phyloP scores from a whole-genome alignment of 2,888 invertebrate genomes.

The Polydrusus tereticollis region DNA sequence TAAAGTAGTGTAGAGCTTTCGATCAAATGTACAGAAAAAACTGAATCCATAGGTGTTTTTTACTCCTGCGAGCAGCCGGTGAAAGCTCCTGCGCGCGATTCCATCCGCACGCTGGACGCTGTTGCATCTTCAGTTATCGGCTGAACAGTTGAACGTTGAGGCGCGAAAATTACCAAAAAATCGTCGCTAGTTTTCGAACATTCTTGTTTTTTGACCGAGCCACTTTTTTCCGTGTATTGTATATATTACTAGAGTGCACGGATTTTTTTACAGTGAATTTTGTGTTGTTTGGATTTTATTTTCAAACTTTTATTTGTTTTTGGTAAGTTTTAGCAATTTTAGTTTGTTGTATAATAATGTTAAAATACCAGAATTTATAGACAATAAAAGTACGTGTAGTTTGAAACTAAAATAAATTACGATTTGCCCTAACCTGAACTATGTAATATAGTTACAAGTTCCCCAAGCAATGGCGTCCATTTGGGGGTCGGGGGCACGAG shows the following conservation, averaged over 20 bases:
- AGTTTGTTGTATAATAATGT: too few species aligned
- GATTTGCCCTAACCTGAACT: too few species aligned
- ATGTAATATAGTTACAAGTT: too few species aligned
- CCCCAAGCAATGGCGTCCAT: too few species aligned
- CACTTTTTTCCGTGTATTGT: constrained; percentile 20
- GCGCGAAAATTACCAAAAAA: constrained; percentile 51
- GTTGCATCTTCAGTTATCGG: constrained; percentile 64
- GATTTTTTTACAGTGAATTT: constrained; percentile 18
- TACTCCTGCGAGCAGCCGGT: constrained; percentile 37
- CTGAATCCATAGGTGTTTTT: constrained; percentile 21
- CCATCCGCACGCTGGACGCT: constrained; percentile 61
- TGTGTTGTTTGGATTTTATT: constrained; percentile 26
- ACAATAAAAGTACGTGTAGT: too few species aligned
- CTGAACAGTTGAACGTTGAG: constrained; percentile 56
- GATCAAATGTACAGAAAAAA: constrained; percentile 4
- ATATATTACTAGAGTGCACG: not conserved
- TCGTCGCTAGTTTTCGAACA: constrained; percentile 32
- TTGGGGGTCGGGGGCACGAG: too few species aligned
- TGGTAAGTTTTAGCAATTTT: constrained; percentile 1
- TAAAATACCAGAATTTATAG: too few species aligned
- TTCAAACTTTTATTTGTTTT: not conserved
- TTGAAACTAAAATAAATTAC: too few species aligned
- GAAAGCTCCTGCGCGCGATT: constrained; percentile 52
- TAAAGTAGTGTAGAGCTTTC: too few species aligned
- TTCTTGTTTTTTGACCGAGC: constrained; percentile 17